These are phyloP conservation scores for Harpagoxenus sublaevis DNA, from an alignment of 2,888 invertebrate species.

Conservation along the genomic window DNA sequence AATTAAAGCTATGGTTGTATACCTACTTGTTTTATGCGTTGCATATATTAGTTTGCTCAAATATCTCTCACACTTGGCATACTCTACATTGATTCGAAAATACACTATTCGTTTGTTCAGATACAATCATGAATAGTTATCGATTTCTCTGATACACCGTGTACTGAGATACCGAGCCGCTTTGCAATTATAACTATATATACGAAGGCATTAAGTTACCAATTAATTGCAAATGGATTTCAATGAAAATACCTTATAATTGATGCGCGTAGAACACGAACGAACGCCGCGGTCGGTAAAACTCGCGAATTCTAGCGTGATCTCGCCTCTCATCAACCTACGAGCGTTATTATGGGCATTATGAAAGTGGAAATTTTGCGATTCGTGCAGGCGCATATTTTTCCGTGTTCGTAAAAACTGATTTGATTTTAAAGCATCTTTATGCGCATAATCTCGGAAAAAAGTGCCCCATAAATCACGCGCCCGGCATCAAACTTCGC, in stretches of 20 bases:
- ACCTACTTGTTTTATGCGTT: background rate
- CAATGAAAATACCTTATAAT: conserved; percentile 6
- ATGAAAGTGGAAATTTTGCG: conserved; percentile 3
- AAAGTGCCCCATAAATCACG: conserved; percentile 42
- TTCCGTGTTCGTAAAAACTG: background rate
- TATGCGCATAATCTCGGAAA: conserved; percentile 42
- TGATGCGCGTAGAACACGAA: conserved; percentile 1
- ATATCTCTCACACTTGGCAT: background rate
- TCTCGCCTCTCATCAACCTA: background rate
- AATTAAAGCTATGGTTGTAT: background rate
- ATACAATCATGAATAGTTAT: conserved; percentile 3
- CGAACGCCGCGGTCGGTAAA: background rate
- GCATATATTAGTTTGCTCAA: background rate
- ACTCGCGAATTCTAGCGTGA: background rate
- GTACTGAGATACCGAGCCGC: background rate
- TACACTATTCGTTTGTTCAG: background rate
- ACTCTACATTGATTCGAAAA: background rate
- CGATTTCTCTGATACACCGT: background rate
- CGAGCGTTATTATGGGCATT: background rate
- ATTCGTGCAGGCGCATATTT: conserved; percentile 35
- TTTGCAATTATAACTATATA: conserved; percentile 13
- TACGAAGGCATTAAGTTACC: conserved; percentile 30
- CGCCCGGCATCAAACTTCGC: conserved; percentile 22
- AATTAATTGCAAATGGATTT: conserved; percentile 44
- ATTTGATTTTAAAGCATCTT: conserved; percentile 49